phyloP scores from a whole-genome alignment of 2,888 invertebrate species.

The Eretmocerus hayati region DNA sequence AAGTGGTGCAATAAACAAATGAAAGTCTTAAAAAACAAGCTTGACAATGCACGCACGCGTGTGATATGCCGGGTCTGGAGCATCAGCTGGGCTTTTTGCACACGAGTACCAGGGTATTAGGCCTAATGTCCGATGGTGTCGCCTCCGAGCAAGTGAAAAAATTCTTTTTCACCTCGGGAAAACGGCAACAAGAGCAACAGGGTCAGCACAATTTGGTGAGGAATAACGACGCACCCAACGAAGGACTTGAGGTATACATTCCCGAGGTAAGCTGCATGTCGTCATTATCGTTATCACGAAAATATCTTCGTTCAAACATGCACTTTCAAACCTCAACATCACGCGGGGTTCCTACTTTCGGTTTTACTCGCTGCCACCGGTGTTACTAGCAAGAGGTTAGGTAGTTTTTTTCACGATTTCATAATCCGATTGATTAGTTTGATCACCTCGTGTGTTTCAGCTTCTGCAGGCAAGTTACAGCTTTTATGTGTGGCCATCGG shows the following conservation, averaged over 20 bases:
- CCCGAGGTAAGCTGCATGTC: slow-evolving; percentile 59
- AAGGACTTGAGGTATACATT: slow-evolving; percentile 71
- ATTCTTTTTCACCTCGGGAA: slow-evolving; percentile 71
- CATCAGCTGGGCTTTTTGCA: slow-evolving; percentile 37
- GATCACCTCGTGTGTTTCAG: slow-evolving; percentile 47
- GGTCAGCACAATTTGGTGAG: slow-evolving; percentile 14
- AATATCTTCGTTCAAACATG: too few relatives aligned
- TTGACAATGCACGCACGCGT: slow-evolving; percentile 14
- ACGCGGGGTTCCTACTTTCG: too few relatives aligned
- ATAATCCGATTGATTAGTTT: too few relatives aligned
- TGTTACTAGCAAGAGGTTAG: slow-evolving; percentile 9
- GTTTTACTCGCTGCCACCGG: slow-evolving; percentile 7
- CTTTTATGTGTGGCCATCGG: slow-evolving; percentile 93
- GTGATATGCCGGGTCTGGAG: slow-evolving; percentile 44
- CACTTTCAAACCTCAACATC: too few relatives aligned
- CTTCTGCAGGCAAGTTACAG: slow-evolving; percentile 81
- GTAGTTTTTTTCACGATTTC: too few relatives aligned
- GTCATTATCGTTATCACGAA: too few relatives aligned
- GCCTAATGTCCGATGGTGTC: slow-evolving; percentile 57
- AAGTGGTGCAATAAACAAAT: too few relatives aligned
- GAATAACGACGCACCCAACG: slow-evolving; percentile 49
- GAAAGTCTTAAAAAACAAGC: too few relatives aligned
- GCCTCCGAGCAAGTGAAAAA: slow-evolving; percentile 67
- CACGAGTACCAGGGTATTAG: slow-evolving; percentile 39
- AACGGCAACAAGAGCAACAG: too few relatives aligned